Evolutionary conservation across 2,888 invertebrate genomes (phyloP).

Genomic region (Abrostola tripartita): DNA sequence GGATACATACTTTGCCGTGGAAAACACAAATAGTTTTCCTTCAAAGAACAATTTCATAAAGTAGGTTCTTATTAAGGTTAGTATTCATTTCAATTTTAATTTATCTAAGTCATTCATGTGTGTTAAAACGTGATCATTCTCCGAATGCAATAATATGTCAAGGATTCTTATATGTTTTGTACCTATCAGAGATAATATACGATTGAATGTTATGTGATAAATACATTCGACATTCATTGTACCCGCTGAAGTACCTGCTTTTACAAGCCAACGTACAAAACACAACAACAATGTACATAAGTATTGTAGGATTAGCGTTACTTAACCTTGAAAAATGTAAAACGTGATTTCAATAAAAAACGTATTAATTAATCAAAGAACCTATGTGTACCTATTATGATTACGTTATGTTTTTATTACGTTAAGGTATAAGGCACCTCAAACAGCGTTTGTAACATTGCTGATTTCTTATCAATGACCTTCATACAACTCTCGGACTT

Average conservation of each 20-base stretch:
- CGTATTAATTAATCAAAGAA: constrained; percentile 42
- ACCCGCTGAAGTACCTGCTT: constrained; percentile 1
- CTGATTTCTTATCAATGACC: constrained; percentile 85
- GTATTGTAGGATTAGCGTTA: constrained; percentile 9
- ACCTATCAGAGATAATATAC: constrained; percentile 18
- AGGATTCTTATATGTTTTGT: constrained; percentile 32
- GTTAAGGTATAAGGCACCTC: constrained; percentile 67
- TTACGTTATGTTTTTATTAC: constrained; percentile 66
- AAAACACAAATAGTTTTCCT: constrained; percentile 1
- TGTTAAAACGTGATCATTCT: constrained; percentile 27
- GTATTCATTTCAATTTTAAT: constrained; percentile 6
- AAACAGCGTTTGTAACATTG: constrained; percentile 72
- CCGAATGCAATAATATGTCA: constrained; percentile 32
- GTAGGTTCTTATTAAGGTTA: not conserved
- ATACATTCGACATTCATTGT: not conserved
- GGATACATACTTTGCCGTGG: constrained; percentile 10
- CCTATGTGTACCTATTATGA: constrained; percentile 39
- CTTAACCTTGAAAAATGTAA: constrained; percentile 31
- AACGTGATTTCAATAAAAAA: constrained; percentile 39
- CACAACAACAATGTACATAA: constrained; percentile 8
- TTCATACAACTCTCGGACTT: constrained; percentile 77
- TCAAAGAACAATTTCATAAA: not conserved
- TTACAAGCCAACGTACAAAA: constrained; percentile 9
- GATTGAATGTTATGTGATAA: constrained; percentile 17
- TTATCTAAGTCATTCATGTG: constrained; percentile 16